A percentile compares a stretch with the other conserved stretches of the same genome.
These are phyloP conservation scores for Ardeotis arabs DNA, from an alignment of 2,113 vertebrate genomes.

Conservation along the genomic window DNA sequence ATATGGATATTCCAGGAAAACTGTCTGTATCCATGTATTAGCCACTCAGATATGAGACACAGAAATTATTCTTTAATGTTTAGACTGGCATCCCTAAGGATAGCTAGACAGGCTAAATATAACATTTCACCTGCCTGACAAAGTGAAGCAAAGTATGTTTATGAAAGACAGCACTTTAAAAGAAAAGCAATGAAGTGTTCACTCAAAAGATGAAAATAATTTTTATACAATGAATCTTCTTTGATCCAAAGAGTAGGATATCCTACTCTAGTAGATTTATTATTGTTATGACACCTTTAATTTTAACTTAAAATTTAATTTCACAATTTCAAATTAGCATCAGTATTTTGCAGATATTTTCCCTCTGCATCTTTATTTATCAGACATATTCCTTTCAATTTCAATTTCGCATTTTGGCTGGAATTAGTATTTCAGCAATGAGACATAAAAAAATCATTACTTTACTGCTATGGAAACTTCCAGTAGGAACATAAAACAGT, in stretches of 20 bases:
- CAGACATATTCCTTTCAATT: not conserved
- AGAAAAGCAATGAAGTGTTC: not conserved
- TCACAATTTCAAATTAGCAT: not conserved
- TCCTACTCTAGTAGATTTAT: not conserved
- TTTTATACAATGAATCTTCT: not conserved
- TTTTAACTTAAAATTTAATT: not conserved
- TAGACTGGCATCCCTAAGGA: not conserved
- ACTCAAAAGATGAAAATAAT: not conserved
- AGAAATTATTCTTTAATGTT: not conserved
- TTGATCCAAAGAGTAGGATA: not conserved
- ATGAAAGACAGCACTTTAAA: not conserved
- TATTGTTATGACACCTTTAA: not conserved
- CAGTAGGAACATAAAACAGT: not conserved
- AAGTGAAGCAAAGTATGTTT: not conserved
- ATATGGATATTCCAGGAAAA: not conserved
- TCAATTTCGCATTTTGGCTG: not conserved
- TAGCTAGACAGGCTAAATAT: not conserved
- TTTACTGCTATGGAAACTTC: not conserved
- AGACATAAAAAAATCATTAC: not conserved
- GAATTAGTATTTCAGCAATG: not conserved
- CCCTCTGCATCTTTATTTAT: not conserved
- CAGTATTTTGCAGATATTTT: not conserved
- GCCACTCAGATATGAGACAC: not conserved
- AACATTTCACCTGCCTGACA: not conserved
- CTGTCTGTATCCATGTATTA: not conserved